phyloP scores from a whole-genome alignment of 2,888 invertebrate genomes.

The Noctua comes region DNA sequence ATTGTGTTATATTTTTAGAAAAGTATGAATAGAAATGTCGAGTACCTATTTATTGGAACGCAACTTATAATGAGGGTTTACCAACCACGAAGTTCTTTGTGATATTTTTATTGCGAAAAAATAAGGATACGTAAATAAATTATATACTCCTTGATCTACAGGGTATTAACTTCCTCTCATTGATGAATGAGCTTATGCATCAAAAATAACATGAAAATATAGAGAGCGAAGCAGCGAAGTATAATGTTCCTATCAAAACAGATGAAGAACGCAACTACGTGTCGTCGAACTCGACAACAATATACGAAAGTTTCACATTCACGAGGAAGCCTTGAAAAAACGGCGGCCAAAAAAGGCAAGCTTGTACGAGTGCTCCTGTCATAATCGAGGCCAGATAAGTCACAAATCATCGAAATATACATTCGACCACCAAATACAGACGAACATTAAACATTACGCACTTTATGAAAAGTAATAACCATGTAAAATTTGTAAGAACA shows the following conservation, averaged over 20 bases:
- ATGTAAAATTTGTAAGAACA: slow-evolving; percentile 23
- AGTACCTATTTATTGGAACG: background rate
- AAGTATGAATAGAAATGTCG: background rate
- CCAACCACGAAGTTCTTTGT: background rate
- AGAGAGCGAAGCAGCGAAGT: background rate
- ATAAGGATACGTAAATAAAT: background rate
- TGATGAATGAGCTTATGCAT: background rate
- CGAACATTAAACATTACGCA: slow-evolving; percentile 41
- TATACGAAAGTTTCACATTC: slow-evolving; percentile 25
- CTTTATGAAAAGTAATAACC: slow-evolving; percentile 24
- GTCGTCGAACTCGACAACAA: background rate
- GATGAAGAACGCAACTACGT: background rate
- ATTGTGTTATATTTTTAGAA: background rate
- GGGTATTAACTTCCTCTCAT: background rate
- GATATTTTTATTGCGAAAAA: background rate
- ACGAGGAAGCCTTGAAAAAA: slow-evolving; percentile 32
- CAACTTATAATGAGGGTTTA: background rate
- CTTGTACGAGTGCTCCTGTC: slow-evolving; percentile 23
- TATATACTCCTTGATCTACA: background rate
- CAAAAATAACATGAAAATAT: background rate
- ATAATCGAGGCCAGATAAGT: slow-evolving; percentile 47
- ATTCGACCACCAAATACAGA: slow-evolving; percentile 47
- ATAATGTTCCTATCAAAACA: background rate
- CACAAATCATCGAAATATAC: slow-evolving; percentile 52
- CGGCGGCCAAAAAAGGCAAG: slow-evolving; percentile 31